Base-by-base conservation (phyloP, 2,888 invertebrate genomes). In the Raillietiella orientalis region DNA sequence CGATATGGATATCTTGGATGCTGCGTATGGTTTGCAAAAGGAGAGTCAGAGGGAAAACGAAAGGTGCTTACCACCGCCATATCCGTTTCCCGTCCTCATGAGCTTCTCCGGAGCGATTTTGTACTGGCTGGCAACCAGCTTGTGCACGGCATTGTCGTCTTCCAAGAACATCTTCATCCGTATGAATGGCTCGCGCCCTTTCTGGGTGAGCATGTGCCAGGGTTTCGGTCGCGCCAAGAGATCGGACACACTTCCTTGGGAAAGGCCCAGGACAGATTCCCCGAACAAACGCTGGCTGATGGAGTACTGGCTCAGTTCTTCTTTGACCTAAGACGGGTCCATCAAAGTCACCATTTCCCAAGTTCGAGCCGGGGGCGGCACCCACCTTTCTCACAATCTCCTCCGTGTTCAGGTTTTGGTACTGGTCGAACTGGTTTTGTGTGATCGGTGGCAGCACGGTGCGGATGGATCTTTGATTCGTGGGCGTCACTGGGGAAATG, bases 251-350 rank as follows among this genome's bases (percentile, higher is more conserved):
- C 84, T 84, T 19, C 96, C 96, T 46, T 87, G 87, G 2, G 82
- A 82, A 27, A 87, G 49, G 2, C 87, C 87, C 30, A 96, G 56
- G n/a, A 96, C 90, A 2, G 75, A 79, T 47, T 96, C 96, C 5
- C 96, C 96, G 43, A 96, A 96, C 25, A 96, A 55, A 35, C 96
- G 61, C 51, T 99, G 96, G 39, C 90, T 90, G 42, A 99, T 82
- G 34, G 79, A 79, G 49, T 79, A 84, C 49, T 82, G 82, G 38
- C 79, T 79, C 28, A 82, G 51, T 38, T 79, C 77, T 49, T 84
- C 82, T 48, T 82, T 82, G 13, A 82, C 79, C 58, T 58, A 38
- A 8, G 37, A 35, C 9, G 10, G 13, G 11, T 22, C 22, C n/a
- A 22, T 22, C 13, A 9, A 8, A 6, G 11, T 6, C n/a, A 6